phyloP scores from a whole-genome alignment of 2,888 invertebrate species.

The Ichneumoninae sp. region DNA sequence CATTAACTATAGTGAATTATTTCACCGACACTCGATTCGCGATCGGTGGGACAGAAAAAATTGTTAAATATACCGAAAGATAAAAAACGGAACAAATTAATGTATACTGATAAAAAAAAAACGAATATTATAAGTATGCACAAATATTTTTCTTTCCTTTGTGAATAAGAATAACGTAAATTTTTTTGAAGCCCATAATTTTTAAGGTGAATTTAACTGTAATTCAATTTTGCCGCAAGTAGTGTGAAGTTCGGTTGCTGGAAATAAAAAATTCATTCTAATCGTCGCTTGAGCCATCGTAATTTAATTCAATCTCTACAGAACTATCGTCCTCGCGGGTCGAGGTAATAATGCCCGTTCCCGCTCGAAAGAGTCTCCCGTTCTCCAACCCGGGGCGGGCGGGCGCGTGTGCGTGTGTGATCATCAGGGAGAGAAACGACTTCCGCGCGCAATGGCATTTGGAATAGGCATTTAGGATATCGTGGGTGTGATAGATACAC shows the following conservation, averaged over 20 bases:
- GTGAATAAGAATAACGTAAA: too few relatives aligned
- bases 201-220: not conserved
- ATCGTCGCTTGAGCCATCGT: conserved; percentile 30
- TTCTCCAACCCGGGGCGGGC: not conserved
- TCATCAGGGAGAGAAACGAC: conserved; percentile 67
- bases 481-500: conserved; percentile 68
- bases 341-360: conserved; percentile 43
- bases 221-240: not conserved
- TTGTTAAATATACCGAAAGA: too few relatives aligned
- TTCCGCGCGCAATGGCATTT: conserved; percentile 63
- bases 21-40: too few relatives aligned
- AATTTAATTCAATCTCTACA: conserved; percentile 59
- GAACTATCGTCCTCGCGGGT: conserved; percentile 35
- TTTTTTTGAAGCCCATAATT: not conserved
- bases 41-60: too few relatives aligned
- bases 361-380: conserved; percentile 31
- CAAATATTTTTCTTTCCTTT: too few relatives aligned
- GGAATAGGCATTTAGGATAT: conserved; percentile 66
- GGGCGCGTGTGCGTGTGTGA: conserved; percentile 43
- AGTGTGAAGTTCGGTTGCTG: not conserved
- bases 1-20: too few relatives aligned
- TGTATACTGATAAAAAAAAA: too few relatives aligned
- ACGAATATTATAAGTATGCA: too few relatives aligned
- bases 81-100: too few relatives aligned
- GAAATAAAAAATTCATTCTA: not conserved